Percentiles rank a stretch among this genome's conserved stretches.
Evolutionary conservation across 2,113 vertebrate species (phyloP).

Genomic region (Eidolon helvum): DNA sequence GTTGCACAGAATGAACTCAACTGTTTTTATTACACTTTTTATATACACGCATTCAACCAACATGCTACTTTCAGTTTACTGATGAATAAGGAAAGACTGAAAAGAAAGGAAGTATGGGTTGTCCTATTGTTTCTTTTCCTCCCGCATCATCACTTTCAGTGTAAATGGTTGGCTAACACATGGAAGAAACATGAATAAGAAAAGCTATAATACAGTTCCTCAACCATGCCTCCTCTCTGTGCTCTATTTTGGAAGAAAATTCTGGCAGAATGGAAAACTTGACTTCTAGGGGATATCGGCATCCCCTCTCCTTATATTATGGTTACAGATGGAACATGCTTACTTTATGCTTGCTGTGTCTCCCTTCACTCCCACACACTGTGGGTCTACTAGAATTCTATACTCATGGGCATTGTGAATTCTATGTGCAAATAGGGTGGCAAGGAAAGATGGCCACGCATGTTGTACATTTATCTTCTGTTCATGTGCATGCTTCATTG

Average conservation of each 20-base stretch:
- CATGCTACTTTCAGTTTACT: background rate
- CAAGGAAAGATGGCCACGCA: rapidly evolving
- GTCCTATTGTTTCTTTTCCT: background rate
- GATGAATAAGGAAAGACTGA: background rate
- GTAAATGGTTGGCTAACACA: background rate
- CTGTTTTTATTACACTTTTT: background rate
- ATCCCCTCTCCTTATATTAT: background rate
- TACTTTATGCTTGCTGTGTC: background rate
- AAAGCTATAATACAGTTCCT: background rate
- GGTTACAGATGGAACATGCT: background rate
- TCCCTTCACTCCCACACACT: background rate
- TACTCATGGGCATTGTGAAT: background rate
- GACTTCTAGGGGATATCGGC: too few species aligned
- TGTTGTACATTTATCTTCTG: background rate
- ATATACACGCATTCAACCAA: background rate
- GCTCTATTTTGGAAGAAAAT: background rate
- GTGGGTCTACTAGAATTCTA: background rate
- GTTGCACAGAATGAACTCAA: background rate
- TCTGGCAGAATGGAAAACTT: background rate
- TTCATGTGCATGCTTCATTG: background rate
- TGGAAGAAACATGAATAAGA: background rate
- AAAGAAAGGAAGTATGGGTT: background rate
- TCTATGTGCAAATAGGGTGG: background rate
- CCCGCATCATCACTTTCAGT: background rate
- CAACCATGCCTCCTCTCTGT: background rate